Base-by-base conservation (phyloP, 2,888 invertebrate species). In the Andricus curvator region DNA sequence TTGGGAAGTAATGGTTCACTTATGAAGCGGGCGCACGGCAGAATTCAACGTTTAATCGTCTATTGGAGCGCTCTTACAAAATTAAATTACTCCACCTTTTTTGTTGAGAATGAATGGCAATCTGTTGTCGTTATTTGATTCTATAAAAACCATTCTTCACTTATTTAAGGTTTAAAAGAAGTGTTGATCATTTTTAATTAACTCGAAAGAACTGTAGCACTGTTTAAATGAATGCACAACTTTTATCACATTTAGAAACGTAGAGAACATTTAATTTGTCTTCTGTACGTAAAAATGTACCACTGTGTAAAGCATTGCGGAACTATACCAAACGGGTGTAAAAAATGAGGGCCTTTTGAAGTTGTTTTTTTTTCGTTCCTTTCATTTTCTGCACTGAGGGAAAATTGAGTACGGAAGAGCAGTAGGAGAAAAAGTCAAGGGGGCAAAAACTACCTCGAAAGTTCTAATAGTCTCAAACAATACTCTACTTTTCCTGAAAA, bases 1-100 rank as follows among this genome's bases (percentile, higher is more conserved):
- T 25, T 25, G 29, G 51, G 22, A 67, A 41, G 67, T 67, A 67
- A 67, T 67, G 41, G 67, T 70, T 70, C 51, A 70, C 48, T 70
- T 70, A 70, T 70, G 51, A 70, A 70, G 70, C 70, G 70, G 51
- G 48, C 51, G 51, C n/a, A 22, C 51, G 33, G 29, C n/a, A 17
- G 33, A 51, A 70, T 70, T 70, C 70, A 25, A 51, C n/a, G 29
- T 70, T 51, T 70, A 51, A 48, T 29, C 48, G 4, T 17, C 48
- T 17, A 48, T 5, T 48, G 1, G 13, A 48, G 17, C 48, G 29
- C 17, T 48, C 9, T 68, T 17, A 48, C 9, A 44, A 68, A 68
- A 68, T 68, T 48, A 44, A 68, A 48, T 68, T 68, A 68, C 68
- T 44, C 25, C 29, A 48, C 8, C 68, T 68, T 68, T 44, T 48